A percentile compares a stretch with the other conserved stretches of the same genome.
phyloP scores from a whole-genome alignment of 2,888 invertebrate genomes.

The Electrophaes corylata region DNA sequence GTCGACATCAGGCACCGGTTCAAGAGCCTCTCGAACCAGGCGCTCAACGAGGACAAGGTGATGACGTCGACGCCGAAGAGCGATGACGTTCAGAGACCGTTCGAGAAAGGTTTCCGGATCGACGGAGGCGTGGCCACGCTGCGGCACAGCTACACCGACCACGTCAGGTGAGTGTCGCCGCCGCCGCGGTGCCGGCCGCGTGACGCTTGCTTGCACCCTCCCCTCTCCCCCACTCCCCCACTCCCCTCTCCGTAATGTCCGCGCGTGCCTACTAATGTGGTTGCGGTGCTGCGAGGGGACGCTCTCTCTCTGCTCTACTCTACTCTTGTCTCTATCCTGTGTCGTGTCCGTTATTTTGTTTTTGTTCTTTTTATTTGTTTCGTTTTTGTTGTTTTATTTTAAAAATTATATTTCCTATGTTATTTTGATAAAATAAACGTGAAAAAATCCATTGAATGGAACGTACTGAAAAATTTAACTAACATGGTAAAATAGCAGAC shows the following conservation, averaged over 20 bases:
- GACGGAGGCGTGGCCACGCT: slow-evolving; percentile 43
- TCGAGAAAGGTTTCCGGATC: slow-evolving; percentile 17
- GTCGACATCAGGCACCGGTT: slow-evolving; percentile 65
- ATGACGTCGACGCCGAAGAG: slow-evolving; percentile 65
- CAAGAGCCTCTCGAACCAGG: slow-evolving; percentile 58
- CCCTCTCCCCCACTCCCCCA: slow-evolving; percentile 12
- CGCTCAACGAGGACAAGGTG: slow-evolving; percentile 49
- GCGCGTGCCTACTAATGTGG: slow-evolving; percentile 48
- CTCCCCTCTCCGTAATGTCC: slow-evolving; percentile 39
- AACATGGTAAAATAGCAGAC: background rate
- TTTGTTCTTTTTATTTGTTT: slow-evolving; percentile 29
- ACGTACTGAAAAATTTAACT: background rate
- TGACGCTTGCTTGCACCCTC: slow-evolving; percentile 40
- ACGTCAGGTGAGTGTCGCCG: slow-evolving; percentile 62
- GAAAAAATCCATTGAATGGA: slow-evolving; percentile 13
- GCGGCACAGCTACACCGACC: slow-evolving; percentile 70
- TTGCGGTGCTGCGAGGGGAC: slow-evolving; percentile 43
- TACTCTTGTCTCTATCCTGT: slow-evolving; percentile 35
- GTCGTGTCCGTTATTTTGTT: slow-evolving; percentile 27
- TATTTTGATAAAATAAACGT: background rate
- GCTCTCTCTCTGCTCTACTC: slow-evolving; percentile 35
- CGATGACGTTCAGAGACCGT: slow-evolving; percentile 30
- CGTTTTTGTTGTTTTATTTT: slow-evolving; percentile 18
- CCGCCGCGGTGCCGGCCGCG: slow-evolving; percentile 24
- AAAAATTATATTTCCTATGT: slow-evolving; percentile 10